Percentiles rank a stretch among this genome's conserved stretches.
Evolutionary conservation across 2,113 vertebrate species (phyloP).

Genomic region (Microcebus murinus): DNA sequence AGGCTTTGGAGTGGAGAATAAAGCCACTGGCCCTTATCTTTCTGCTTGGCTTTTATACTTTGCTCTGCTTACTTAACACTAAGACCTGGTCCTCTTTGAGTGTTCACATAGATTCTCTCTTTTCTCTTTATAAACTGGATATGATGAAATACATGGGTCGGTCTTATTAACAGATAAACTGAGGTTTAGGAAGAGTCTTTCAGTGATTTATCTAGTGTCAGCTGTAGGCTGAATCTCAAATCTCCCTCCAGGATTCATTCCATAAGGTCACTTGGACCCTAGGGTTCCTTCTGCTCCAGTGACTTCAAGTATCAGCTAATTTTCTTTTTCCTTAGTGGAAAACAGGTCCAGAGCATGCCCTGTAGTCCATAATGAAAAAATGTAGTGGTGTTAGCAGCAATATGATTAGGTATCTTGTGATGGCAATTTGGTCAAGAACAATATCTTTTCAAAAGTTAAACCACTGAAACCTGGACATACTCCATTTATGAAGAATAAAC

Average conservation of each 20-base stretch:
- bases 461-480: not conserved
- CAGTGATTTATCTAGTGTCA: not conserved
- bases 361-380: not conserved
- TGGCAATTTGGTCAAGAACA: not conserved
- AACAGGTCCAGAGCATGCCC: not conserved
- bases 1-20: not conserved
- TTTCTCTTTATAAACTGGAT: not conserved
- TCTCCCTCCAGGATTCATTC: not conserved
- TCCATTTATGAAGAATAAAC: constrained; percentile 2
- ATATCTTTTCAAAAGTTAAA: constrained; percentile 4
- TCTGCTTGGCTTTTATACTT: not conserved
- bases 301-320: not conserved
- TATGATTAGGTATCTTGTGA: not conserved
- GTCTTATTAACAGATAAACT: not conserved
- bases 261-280: not conserved
- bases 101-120: not conserved
- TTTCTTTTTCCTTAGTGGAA: not conserved
- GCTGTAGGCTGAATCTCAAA: not conserved
- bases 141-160: not conserved
- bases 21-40: not conserved
- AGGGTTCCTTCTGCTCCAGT: not conserved
- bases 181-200: not conserved
- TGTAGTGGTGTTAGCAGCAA: not conserved
- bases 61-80: not conserved
- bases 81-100: not conserved